Conservation (phyloP, 2,113 vertebrate species). For the Dicaeum eximium region DNA sequence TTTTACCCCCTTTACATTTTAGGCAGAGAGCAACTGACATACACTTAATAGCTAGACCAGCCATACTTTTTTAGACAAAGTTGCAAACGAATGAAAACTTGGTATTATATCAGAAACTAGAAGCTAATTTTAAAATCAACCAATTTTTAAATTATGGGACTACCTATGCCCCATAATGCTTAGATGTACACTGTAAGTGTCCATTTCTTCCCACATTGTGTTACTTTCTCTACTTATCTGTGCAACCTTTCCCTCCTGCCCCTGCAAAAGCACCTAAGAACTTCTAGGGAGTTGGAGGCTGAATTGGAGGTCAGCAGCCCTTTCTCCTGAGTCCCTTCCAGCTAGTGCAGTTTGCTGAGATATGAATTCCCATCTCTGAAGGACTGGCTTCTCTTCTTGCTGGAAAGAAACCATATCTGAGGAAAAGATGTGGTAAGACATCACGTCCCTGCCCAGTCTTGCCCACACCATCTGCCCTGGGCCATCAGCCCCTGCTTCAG, state of each 20-base stretch:
- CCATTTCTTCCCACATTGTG: background rate
- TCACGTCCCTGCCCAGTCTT: background rate
- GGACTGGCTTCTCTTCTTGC: background rate
- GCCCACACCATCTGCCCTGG: fast-evolving
- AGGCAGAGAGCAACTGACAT: background rate
- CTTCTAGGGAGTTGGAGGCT: background rate
- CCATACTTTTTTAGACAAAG: background rate
- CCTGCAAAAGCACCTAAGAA: background rate
- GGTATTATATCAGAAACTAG: background rate
- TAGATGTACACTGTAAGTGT: background rate
- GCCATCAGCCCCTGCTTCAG: background rate
- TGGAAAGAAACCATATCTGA: background rate
- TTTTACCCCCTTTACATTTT: background rate
- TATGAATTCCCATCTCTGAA: background rate
- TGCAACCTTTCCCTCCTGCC: background rate
- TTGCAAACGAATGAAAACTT: background rate
- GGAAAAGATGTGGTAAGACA: background rate
- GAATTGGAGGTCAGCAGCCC: fast-evolving
- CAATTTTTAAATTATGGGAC: background rate
- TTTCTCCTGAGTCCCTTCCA: background rate
- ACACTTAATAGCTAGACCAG: background rate
- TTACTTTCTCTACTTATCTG: background rate
- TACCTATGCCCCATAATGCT: background rate
- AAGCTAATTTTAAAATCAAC: background rate
- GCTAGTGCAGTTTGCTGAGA: background rate